Conservation (phyloP, 1,140 invertebrate species). For the Sminthurides bifidus region DNA sequence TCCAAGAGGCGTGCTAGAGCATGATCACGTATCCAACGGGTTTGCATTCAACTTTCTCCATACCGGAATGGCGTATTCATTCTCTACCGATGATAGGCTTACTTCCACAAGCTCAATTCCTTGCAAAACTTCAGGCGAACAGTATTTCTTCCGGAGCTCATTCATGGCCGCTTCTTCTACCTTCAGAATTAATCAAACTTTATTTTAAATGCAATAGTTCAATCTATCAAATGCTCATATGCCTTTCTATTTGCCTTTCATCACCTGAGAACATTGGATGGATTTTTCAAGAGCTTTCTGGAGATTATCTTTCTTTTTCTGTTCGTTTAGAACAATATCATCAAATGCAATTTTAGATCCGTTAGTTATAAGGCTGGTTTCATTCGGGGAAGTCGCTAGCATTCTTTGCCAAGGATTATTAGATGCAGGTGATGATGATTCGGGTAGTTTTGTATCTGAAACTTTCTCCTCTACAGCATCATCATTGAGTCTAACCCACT, state of each 20-base stretch:
- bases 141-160: slow-evolving; percentile 7
- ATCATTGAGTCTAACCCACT: not conserved
- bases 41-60: slow-evolving; percentile 39
- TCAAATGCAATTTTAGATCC: slow-evolving; percentile 2
- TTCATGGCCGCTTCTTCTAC: slow-evolving; percentile 24
- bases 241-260: not conserved
- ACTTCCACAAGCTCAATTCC: slow-evolving; percentile 8
- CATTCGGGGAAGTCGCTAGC: not conserved
- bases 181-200: not conserved
- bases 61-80: slow-evolving; percentile 44
- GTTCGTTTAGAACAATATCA: slow-evolving; percentile 18
- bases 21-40: no score
- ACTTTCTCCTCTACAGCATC: not conserved
- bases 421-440: not conserved
- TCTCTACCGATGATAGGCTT: not conserved
- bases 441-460: not conserved
- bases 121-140: slow-evolving; percentile 8
- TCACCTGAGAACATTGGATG: slow-evolving; percentile 8
- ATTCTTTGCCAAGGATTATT: slow-evolving; percentile 3
- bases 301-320: slow-evolving; percentile 17
- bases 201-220: not conserved
- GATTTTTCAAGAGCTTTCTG: slow-evolving; percentile 13
- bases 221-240: not conserved
- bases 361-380: not conserved
- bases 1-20: no score